These are phyloP conservation scores for Clamator glandarius DNA, from an alignment of 2,797 vertebrate genomes.

Conservation along the genomic window DNA sequence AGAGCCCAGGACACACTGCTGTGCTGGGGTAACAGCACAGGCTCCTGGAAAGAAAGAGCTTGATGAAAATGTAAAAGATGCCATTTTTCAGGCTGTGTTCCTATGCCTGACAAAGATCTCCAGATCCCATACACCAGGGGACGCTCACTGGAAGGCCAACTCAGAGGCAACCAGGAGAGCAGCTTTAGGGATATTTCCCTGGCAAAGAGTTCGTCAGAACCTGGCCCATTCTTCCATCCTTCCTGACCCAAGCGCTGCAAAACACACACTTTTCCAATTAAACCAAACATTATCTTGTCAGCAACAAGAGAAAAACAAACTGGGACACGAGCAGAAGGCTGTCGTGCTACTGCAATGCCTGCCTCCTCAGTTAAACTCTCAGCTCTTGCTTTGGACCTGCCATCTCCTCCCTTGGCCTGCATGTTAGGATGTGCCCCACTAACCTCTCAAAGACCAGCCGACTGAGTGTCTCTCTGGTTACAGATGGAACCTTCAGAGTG, in stretches of 20 bases:
- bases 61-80: not conserved
- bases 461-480: constrained; percentile 87
- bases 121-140: not conserved
- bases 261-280: not conserved
- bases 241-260: not conserved
- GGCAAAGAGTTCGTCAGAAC: not conserved
- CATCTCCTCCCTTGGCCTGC: too few species aligned
- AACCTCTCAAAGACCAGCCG: constrained; percentile 92
- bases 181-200: not conserved
- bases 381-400: not conserved
- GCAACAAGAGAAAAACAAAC: not conserved
- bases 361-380: not conserved
- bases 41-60: not conserved
- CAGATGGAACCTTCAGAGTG: constrained; percentile 89
- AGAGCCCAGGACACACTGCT: not conserved
- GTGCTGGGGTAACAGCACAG: not conserved
- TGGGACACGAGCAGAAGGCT: not conserved
- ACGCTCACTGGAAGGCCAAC: not conserved
- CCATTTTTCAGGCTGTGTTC: not conserved
- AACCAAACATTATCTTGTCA: not conserved
- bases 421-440: not conserved
- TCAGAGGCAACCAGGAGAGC: not conserved
- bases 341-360: not conserved
- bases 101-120: not conserved
- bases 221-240: not conserved